A percentile compares a stretch with the other conserved stretches of the same genome.
These are phyloP conservation scores for Isotomurus palustris DNA, from an alignment of 2,888 invertebrate genomes.

Conservation along the genomic window DNA sequence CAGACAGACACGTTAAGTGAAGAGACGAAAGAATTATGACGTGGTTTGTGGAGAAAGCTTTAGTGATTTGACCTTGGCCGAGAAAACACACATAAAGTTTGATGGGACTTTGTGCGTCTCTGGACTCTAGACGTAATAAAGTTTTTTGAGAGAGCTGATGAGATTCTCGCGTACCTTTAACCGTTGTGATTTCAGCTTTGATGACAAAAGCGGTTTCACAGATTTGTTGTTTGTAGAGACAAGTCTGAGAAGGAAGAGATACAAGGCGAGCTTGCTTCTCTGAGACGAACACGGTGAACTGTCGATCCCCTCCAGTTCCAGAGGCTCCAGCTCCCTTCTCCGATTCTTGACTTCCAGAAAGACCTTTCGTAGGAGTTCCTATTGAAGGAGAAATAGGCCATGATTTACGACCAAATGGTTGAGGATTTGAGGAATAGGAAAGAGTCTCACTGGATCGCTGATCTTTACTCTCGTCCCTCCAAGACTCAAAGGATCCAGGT, in stretches of 20 bases:
- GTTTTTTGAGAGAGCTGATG: too few species aligned
- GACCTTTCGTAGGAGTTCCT: conserved; percentile 50
- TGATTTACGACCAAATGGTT: neutral
- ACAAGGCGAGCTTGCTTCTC: conserved; percentile 93
- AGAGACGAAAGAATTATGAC: too few species aligned
- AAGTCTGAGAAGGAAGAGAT: conserved; percentile 90
- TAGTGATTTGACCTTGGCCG: too few species aligned
- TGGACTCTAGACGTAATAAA: neutral
- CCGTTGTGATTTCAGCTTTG: conserved; percentile 84
- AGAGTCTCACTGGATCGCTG: conserved; percentile 36
- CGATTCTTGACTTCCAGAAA: conserved; percentile 28
- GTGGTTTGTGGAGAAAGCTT: too few species aligned
- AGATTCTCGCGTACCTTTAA: too few species aligned
- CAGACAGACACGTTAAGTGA: too few species aligned
- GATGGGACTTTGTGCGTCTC: neutral
- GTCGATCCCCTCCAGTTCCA: conserved; percentile 63
- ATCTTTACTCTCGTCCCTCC: conserved; percentile 74
- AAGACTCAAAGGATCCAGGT: conserved; percentile 82
- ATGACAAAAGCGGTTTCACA: conserved; percentile 90
- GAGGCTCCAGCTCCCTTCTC: conserved; percentile 12
- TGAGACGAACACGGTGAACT: conserved; percentile 87
- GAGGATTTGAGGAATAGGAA: neutral
- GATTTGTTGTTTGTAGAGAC: conserved; percentile 86
- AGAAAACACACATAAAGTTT: too few species aligned
- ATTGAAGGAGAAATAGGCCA: conserved; percentile 6